Base-by-base conservation (phyloP, 2,888 invertebrate genomes). In the Drosophila fungiperda region DNA sequence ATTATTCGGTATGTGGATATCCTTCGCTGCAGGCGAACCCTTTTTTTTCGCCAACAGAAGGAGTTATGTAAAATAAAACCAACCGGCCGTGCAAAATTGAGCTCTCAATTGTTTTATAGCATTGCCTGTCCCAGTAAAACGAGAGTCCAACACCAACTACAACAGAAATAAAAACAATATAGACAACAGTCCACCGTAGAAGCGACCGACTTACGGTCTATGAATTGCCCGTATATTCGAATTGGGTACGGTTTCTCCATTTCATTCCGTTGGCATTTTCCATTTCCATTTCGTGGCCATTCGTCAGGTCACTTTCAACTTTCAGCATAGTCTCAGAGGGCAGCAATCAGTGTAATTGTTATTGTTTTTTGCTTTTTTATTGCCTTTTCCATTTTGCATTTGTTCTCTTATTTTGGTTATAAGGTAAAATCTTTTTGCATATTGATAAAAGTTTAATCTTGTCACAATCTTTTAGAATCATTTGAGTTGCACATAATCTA, bases 341-440 rank as follows among this genome's bases (percentile, higher is more conserved):
- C 80, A 49, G 89, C 87, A 85, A 89, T 84, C 84, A 89, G 76
- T 74, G 85, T 84, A 84, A 84, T 84, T 84, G 84, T 84, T 84
- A 84, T 89, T 87, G 89, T 89, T 79, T 70, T 71, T 69, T 69
- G 53, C 58, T 59, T 57, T 63, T 71, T 48, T 71, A 60, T 50
- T 70, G 72, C 61, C 68, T 48, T 73, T 73, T 73, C 42, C 55
- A 49, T 55, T 45, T 45, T 23, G 38, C 50, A 65, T 9, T 33
- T 26, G 23, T 36, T 63, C 26, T 63, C 45, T 45, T 45, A 45
- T 54, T 29, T 29, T 29, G 29, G 29, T 29, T 29, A 29, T 1
- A 29, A 6, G 29, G 53, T 50, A 61, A 29, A 67, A 77, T 63
- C 54, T 74, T 80, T 73, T 78, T 58, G 72, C 70, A 74, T 87